phyloP scores from a whole-genome alignment of 2,113 vertebrate species.

The Ictidomys tridecemlineatus region DNA sequence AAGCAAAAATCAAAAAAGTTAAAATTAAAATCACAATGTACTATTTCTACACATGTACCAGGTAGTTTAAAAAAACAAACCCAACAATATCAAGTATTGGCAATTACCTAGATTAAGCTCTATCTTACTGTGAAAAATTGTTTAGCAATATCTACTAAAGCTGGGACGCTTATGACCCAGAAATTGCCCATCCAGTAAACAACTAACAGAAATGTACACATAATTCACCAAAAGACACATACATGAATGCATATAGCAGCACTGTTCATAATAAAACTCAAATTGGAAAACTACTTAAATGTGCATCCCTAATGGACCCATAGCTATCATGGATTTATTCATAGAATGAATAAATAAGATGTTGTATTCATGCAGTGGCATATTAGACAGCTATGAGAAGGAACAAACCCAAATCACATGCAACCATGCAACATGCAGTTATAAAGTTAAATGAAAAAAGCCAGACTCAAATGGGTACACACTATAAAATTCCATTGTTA shows the following conservation, averaged over 20 bases:
- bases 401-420: neutral
- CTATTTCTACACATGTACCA: neutral
- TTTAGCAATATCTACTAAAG: neutral
- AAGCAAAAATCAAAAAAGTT: slow-evolving; percentile 23
- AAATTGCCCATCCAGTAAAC: neutral
- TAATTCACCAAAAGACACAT: neutral
- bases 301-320: neutral
- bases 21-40: slow-evolving; percentile 12
- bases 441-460: slow-evolving; percentile 30
- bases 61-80: slow-evolving; percentile 13
- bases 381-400: neutral
- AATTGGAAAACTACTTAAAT: neutral
- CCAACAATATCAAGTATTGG: neutral
- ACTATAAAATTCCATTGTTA: neutral
- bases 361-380: neutral
- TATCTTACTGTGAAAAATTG: neutral
- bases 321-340: neutral
- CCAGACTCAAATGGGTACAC: neutral
- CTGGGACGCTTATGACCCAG: neutral
- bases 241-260: neutral
- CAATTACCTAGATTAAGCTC: neutral
- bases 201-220: neutral
- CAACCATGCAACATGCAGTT: neutral
- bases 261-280: neutral
- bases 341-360: neutral